Percentiles rank a stretch among this genome's conserved stretches.
phyloP scores from a whole-genome alignment of 2,797 vertebrate genomes.

The Petrocephalus schoutedeni region DNA sequence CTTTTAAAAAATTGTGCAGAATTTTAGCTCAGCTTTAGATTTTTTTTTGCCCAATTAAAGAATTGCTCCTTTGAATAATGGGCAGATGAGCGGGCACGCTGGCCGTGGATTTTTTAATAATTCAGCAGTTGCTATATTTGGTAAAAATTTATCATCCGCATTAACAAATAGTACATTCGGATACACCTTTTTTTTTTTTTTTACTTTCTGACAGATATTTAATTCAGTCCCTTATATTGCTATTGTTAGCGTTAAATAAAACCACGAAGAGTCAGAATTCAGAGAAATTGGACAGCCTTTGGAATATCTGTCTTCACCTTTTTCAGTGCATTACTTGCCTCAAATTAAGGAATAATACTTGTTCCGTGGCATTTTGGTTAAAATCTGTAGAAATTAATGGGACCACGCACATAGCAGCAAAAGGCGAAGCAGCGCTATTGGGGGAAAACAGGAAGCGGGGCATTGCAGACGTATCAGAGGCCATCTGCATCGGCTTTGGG shows the following conservation, averaged over 20 bases:
- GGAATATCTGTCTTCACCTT: not conserved
- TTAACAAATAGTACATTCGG: not conserved
- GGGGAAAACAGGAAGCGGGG: not conserved
- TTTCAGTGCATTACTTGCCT: not conserved
- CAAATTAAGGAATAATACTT: not conserved
- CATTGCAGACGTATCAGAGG: not conserved
- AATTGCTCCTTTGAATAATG: not conserved
- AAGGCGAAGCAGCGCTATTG: not conserved
- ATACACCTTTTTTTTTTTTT: not conserved
- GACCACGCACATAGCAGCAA: not conserved
- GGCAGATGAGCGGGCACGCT: not conserved
- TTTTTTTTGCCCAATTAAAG: not conserved
- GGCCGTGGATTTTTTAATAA: not conserved
- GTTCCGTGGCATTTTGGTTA: not conserved
- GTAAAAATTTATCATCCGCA: not conserved
- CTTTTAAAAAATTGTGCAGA: not conserved
- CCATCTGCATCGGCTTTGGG: not conserved
- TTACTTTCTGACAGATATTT: not conserved
- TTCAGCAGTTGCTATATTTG: not conserved
- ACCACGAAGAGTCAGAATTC: not conserved
- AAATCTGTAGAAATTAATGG: not conserved
- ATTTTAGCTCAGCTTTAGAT: not conserved
- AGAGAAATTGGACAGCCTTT: not conserved
- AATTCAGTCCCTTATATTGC: not conserved
- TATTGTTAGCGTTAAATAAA: not conserved